Evolutionary conservation across 2,113 vertebrate genomes (phyloP).

Genomic region (Bubo scandiacus): DNA sequence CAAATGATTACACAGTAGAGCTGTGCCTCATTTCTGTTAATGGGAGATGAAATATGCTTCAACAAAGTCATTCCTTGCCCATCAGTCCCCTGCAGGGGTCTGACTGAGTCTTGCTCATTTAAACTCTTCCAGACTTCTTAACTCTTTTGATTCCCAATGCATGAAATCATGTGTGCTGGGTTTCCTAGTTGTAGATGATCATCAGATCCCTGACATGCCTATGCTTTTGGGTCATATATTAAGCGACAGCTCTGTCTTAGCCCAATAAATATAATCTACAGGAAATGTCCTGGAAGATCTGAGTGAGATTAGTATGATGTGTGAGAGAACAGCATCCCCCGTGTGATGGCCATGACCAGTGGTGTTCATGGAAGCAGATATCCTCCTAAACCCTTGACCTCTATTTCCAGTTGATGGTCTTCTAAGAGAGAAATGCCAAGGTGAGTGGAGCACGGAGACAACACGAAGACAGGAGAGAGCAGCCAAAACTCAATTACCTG

Average conservation of each 20-base stretch:
- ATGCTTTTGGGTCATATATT: not conserved
- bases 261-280: not conserved
- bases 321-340: not conserved
- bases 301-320: accelerated
- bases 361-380: not conserved
- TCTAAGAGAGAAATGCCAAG: not conserved
- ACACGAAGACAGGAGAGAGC: not conserved
- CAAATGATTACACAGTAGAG: not conserved
- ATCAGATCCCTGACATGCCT: not conserved
- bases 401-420: not conserved
- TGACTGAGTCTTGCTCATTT: not conserved
- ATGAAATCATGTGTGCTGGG: not conserved
- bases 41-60: slow-evolving; percentile 2
- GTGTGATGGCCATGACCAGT: not conserved
- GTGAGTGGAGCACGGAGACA: not conserved
- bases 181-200: not conserved
- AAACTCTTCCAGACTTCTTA: not conserved
- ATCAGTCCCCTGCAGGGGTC: not conserved
- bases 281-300: not conserved
- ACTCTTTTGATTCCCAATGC: not conserved
- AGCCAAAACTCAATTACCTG: not conserved
- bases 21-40: not conserved
- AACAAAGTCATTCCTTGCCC: not conserved
- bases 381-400: not conserved
- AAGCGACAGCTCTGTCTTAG: not conserved